phyloP scores from a whole-genome alignment of 2,797 vertebrate species.

The Dendrocincla tyrannina region DNA sequence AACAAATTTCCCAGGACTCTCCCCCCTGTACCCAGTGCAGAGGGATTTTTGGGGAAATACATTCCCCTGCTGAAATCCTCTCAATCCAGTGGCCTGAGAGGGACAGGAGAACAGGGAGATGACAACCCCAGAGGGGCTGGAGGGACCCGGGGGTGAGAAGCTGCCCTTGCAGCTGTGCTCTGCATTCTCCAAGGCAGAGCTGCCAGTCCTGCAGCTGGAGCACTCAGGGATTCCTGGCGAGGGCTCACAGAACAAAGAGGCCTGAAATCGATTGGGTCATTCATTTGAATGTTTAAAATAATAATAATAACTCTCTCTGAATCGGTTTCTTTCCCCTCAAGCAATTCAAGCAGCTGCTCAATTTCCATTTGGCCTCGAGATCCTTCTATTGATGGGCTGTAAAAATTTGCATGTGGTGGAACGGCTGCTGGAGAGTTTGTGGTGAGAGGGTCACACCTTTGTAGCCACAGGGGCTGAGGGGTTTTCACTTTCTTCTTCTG shows the following conservation, averaged over 20 bases:
- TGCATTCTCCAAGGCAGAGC: neutral
- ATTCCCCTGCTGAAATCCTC: neutral
- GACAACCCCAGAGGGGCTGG: neutral
- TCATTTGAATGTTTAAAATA: constrained; percentile 56
- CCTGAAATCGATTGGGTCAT: constrained; percentile 6
- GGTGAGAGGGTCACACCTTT: neutral
- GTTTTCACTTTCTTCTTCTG: neutral
- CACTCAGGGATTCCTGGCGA: neutral
- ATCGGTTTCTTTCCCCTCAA: constrained; percentile 15
- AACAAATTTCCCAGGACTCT: neutral
- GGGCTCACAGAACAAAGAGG: neutral
- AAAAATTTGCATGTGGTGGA: constrained; percentile 5
- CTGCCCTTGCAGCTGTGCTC: fast-evolving
- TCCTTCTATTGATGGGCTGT: constrained; percentile 30
- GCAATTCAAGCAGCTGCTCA: constrained; percentile 19
- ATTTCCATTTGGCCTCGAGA: constrained; percentile 59
- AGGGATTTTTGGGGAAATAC: neutral
- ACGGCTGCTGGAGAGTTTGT: neutral
- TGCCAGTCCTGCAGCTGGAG: neutral
- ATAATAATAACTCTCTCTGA: neutral
- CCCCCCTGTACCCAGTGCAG: neutral
- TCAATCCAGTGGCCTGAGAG: neutral
- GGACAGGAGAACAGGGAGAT: neutral
- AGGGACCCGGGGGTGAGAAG: neutral
- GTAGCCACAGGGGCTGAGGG: neutral